A percentile compares a stretch with the other conserved stretches of the same genome.
These are phyloP conservation scores for Slavum lentiscoides DNA, from an alignment of 2,888 invertebrate species.

Conservation along the genomic window DNA sequence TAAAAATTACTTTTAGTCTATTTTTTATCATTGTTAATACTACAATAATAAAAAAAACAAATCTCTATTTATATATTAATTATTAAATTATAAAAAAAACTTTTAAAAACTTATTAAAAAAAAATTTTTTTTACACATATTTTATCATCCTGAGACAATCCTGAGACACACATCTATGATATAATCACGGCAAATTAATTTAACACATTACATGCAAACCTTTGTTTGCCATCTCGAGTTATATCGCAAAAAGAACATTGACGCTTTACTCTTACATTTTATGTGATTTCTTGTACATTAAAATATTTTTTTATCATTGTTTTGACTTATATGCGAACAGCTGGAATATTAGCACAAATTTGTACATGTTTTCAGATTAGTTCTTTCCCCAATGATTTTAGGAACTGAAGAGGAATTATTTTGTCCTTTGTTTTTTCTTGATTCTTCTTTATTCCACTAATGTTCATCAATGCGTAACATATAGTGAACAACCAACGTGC, in stretches of 20 bases:
- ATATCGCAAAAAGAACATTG: no score
- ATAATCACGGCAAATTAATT: no score
- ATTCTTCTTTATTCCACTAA: background rate
- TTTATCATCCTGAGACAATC: no score
- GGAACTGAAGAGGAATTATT: background rate
- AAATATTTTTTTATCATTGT: conserved; percentile 1
- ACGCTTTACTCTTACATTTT: no score
- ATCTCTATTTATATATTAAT: background rate
- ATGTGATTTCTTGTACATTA: background rate
- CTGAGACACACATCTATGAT: no score
- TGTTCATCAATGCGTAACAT: background rate
- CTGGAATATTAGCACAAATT: background rate
- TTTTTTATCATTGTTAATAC: no score
- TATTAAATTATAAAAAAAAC: background rate
- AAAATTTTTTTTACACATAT: no score
- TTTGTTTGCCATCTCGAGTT: no score
- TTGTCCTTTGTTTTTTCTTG: background rate
- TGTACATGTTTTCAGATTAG: background rate
- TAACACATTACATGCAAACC: background rate
- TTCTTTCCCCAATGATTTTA: background rate
- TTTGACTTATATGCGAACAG: background rate
- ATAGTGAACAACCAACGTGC: background rate
- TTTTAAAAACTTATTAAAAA: no score
- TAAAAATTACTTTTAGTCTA: no score
- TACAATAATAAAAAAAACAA: no score